These are phyloP conservation scores for Chinchilla lanigera DNA, from an alignment of 2,113 vertebrate species.

Conservation along the genomic window DNA sequence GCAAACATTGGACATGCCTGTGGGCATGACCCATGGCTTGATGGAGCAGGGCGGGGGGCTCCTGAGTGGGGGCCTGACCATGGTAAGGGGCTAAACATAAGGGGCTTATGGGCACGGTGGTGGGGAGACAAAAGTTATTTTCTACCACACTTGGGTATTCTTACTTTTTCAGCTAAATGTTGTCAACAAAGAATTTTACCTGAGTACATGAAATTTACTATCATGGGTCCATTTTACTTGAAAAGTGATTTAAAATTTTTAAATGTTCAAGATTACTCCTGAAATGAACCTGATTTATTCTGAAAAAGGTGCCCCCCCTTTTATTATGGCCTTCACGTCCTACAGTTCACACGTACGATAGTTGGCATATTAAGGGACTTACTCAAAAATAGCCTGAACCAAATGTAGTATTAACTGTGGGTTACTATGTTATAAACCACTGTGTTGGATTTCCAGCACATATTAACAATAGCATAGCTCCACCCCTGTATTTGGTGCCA, in stretches of 20 bases:
- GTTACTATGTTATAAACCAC: conserved; percentile 7
- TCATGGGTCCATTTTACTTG: conserved; percentile 44
- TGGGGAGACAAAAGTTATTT: conserved; percentile 75
- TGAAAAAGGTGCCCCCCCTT: neutral
- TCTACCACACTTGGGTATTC: neutral
- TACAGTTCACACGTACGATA: conserved; percentile 48
- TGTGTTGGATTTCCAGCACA: neutral
- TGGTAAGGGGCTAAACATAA: conserved; percentile 81
- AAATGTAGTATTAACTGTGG: conserved; percentile 15
- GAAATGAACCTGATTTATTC: conserved; percentile 59
- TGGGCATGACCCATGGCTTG: conserved; percentile 90
- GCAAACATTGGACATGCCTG: conserved; percentile 91
- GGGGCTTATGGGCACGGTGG: conserved; percentile 76
- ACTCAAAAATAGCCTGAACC: conserved; percentile 24
- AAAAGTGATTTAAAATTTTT: conserved; percentile 49
- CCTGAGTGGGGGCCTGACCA: conserved; percentile 85
- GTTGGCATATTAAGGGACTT: neutral
- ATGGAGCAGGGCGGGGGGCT: conserved; percentile 89
- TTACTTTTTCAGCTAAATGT: conserved; percentile 4
- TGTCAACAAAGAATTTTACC: conserved; percentile 23
- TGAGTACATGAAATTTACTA: conserved; percentile 37
- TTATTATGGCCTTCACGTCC: conserved; percentile 14
- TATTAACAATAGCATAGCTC: neutral
- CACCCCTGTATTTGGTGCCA: neutral
- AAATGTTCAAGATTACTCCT: neutral